Conservation (phyloP, 2,113 vertebrate species). For the Lepisosteus osseus region DNA sequence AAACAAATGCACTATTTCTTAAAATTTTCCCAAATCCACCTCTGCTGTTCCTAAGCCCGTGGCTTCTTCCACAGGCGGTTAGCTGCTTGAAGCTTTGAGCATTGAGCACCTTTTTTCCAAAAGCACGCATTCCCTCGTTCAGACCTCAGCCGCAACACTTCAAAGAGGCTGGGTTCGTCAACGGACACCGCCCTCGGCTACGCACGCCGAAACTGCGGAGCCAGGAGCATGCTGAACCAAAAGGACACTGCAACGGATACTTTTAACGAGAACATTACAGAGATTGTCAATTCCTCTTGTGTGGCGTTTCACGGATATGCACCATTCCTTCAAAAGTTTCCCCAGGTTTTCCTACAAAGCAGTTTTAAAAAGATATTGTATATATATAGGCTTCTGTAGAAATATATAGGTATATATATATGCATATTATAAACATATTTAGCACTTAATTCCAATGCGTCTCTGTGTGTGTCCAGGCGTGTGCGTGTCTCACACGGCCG, state of each 20-base stretch:
- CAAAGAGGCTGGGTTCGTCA: constrained; percentile 29
- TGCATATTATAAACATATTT: constrained; percentile 1
- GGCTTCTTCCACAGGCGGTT: neutral
- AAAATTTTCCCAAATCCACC: neutral
- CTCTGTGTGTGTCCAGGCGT: constrained; percentile 13
- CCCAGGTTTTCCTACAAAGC: constrained; percentile 27
- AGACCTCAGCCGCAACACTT: neutral
- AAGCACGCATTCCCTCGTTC: constrained; percentile 24
- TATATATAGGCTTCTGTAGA: constrained; percentile 12
- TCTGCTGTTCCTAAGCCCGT: too few relatives aligned
- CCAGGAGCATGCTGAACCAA: too few relatives aligned
- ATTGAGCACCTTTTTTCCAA: constrained; percentile 5
- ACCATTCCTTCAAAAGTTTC: constrained; percentile 39
- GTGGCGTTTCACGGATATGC: constrained; percentile 35
- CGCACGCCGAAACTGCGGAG: too few relatives aligned
- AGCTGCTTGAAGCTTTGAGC: constrained; percentile 8
- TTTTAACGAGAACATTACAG: constrained; percentile 6
- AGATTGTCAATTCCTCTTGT: constrained; percentile 18
- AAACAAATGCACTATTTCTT: neutral
- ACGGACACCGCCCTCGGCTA: too few relatives aligned
- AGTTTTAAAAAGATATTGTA: constrained; percentile 24
- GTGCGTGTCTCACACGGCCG: constrained; percentile 12
- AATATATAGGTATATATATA: neutral
- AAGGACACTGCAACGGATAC: too few relatives aligned
- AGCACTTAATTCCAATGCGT: constrained; percentile 1